Conservation (phyloP, 1,140 invertebrate species). For the Trachymyrmex septentrionalis region DNA sequence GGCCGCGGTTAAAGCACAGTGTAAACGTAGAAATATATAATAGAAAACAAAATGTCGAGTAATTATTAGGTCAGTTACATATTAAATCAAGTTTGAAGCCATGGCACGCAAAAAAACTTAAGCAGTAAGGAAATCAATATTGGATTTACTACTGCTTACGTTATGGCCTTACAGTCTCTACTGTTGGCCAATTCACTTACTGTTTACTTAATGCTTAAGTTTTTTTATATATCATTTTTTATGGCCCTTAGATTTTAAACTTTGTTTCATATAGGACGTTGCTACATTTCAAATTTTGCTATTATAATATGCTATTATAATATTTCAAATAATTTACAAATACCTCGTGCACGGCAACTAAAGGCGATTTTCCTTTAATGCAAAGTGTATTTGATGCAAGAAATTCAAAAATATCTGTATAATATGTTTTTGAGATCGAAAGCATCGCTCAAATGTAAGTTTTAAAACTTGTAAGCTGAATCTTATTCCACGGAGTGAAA, state of each 20-base stretch:
- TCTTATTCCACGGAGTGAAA: no score
- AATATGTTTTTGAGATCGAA: neutral
- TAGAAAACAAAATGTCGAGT: neutral
- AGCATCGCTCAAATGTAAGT: neutral
- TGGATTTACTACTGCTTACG: no score
- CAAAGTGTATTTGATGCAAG: neutral
- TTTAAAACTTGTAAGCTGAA: neutral
- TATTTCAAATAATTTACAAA: slow-evolving; percentile 1
- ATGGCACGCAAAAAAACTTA: no score
- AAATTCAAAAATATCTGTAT: neutral
- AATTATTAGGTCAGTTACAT: neutral
- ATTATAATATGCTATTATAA: neutral
- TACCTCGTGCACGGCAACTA: neutral
- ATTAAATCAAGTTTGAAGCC: neutral
- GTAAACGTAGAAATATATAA: no score
- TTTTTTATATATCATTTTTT: no score
- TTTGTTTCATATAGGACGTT: neutral
- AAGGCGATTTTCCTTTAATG: neutral
- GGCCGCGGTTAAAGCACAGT: no score
- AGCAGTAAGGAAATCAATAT: no score
- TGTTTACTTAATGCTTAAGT: no score
- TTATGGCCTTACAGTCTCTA: no score
- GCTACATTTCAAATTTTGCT: neutral
- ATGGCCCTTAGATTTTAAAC: neutral
- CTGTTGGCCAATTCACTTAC: no score